Conservation (phyloP, 2,888 invertebrate genomes). For the Ernsta delagoae region DNA sequence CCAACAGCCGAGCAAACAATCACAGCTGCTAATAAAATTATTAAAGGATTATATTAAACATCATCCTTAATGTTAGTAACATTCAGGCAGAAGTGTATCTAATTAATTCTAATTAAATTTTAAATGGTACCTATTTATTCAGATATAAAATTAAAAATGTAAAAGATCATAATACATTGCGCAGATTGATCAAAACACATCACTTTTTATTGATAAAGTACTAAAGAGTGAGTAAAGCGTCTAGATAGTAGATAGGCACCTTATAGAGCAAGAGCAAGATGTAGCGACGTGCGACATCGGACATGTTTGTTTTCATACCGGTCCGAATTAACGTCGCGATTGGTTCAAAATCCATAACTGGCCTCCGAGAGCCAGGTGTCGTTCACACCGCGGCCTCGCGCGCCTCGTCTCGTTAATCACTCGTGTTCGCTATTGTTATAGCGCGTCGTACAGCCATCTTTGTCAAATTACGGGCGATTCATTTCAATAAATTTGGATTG, state of each 20-base stretch:
- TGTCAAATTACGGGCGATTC: conserved; percentile 81
- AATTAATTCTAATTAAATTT: too few species aligned
- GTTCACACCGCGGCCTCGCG: conserved; percentile 86
- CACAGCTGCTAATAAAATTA: too few species aligned
- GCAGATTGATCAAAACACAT: conserved; percentile 53
- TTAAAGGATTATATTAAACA: too few species aligned
- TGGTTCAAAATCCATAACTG: conserved; percentile 85
- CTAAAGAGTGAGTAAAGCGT: conserved; percentile 61
- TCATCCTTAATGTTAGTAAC: too few species aligned
- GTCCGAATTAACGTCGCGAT: conserved; percentile 84
- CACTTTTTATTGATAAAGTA: conserved; percentile 63
- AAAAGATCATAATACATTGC: conserved; percentile 39
- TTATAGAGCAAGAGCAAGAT: conserved; percentile 64
- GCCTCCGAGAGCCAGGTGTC: conserved; percentile 84
- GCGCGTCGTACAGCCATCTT: conserved; percentile 83
- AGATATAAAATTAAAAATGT: too few species aligned
- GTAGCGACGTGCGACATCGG: conserved; percentile 63
- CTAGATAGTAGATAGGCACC: conserved; percentile 58
- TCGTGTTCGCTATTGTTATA: conserved; percentile 83
- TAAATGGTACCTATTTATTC: too few species aligned
- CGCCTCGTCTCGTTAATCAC: conserved; percentile 84
- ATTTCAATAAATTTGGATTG: conserved; percentile 71
- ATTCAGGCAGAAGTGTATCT: too few species aligned
- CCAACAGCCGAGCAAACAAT: too few species aligned
- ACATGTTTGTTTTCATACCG: conserved; percentile 83